Conservation (phyloP, 2,797 vertebrate species). For the Scyliorhinus canicula region DNA sequence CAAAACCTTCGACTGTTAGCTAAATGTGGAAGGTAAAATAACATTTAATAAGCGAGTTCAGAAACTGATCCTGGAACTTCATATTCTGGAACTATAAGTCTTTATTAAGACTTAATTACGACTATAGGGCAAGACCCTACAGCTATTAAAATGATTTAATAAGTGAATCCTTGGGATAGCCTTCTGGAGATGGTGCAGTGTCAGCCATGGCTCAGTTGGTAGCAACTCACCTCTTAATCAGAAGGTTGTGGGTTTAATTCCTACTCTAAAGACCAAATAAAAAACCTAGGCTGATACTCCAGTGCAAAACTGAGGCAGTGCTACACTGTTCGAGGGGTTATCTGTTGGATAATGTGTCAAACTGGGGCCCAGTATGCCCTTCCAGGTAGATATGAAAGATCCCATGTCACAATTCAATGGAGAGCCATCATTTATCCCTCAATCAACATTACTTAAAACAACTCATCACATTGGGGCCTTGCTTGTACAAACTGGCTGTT, state of each 20-base stretch:
- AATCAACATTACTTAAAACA: neutral
- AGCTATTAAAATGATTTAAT: neutral
- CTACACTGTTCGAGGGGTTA: neutral
- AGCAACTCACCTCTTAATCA: neutral
- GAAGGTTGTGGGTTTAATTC: neutral
- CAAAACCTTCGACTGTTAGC: constrained; percentile 93
- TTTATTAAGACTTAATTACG: neutral
- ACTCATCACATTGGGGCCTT: neutral
- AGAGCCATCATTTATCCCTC: neutral
- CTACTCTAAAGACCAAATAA: neutral
- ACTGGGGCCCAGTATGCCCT: too few species aligned
- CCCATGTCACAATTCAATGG: neutral
- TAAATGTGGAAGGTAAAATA: constrained; percentile 49
- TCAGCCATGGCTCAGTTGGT: neutral
- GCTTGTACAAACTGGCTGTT: neutral
- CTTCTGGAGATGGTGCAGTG: neutral
- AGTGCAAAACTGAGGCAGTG: neutral
- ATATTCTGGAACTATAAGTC: neutral
- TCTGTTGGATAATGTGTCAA: too few species aligned
- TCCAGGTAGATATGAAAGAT: neutral
- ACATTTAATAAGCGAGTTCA: neutral
- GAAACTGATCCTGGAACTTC: neutral
- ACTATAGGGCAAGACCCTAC: neutral
- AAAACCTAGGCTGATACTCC: neutral
- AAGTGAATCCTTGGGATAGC: neutral